These are phyloP conservation scores for Telmatochromis brachygnathus DNA, from an alignment of 2,113 vertebrate species.

Conservation along the genomic window DNA sequence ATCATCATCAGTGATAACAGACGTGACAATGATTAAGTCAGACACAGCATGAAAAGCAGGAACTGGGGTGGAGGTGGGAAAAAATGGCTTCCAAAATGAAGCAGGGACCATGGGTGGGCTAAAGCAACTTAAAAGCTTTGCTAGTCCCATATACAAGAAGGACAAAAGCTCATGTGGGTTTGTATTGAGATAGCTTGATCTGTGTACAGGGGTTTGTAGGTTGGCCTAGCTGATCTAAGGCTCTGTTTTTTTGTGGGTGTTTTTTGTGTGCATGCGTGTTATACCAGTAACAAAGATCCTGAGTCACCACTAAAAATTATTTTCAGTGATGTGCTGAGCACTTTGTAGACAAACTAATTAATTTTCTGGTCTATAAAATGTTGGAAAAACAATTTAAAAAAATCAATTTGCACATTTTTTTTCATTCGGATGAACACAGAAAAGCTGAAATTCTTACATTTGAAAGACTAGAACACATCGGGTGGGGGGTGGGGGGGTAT, in stretches of 20 bases:
- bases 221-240: background rate
- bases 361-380: background rate
- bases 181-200: background rate
- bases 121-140: background rate
- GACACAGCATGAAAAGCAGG: background rate
- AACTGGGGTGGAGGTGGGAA: background rate
- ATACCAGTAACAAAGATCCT: background rate
- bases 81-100: background rate
- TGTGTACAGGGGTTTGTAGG: background rate
- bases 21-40: background rate
- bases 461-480: background rate
- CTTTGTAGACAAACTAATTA: background rate
- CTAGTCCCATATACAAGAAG: background rate
- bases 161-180: background rate
- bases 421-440: background rate
- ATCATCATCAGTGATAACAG: background rate
- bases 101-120: background rate
- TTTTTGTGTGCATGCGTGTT: background rate
- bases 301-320: background rate
- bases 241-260: background rate
- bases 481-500: fast-evolving
- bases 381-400: background rate
- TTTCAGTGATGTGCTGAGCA: background rate
- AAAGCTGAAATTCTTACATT: background rate
- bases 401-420: background rate